Evolutionary conservation across 2,888 invertebrate genomes (phyloP), one percentile per base, ranked within the genome.

Genomic region (Thecocarcelia acutangulata): DNA sequence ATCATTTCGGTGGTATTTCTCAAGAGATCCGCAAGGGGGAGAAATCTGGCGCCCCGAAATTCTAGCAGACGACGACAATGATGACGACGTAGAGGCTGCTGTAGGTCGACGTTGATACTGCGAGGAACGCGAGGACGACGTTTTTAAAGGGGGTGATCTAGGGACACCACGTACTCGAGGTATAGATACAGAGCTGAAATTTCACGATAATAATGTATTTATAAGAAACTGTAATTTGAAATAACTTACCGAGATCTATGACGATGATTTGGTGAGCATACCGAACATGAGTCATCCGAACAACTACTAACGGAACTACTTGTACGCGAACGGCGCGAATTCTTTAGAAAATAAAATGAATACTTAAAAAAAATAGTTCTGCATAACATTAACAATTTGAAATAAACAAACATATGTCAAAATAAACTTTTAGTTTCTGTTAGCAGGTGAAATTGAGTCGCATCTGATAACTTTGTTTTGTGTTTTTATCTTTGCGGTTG

Each of bases 241-340:
- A 24, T 46, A 44, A 56, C 86, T 87, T 85, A 91, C 90, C 90
- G 88, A 83, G 91, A 91, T 86, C 90, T 88, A 77, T 87, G 90
- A 73, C 87, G 88, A 86, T 89, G 89, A 91, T 89, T 93, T 6
- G 95, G 95, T 0, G 96, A 95, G 88, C 96, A 96, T 0, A 96
- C 95, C 0, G 96, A 96, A 87, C 96, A 96, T 0, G 96, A 96
- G 87, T 95, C 95, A 86, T 96, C 96, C 0, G 96, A 96, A 87
- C 96, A 96, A 85, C 95, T 95, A 91, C 95, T 96, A 58, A 94
- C 93, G 0, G 95, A 95, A 44, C 96, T 96, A 1, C 93, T 94
- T 0, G 94, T 94, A 0, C 93, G 93, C n/a, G 95, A 94, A 0
- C 95, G 93, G 87, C 91, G 91, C 68, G 90, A 87, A 80, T 87